Base-by-base conservation (phyloP, 2,888 invertebrate genomes). In the Drosophila borealis region DNA sequence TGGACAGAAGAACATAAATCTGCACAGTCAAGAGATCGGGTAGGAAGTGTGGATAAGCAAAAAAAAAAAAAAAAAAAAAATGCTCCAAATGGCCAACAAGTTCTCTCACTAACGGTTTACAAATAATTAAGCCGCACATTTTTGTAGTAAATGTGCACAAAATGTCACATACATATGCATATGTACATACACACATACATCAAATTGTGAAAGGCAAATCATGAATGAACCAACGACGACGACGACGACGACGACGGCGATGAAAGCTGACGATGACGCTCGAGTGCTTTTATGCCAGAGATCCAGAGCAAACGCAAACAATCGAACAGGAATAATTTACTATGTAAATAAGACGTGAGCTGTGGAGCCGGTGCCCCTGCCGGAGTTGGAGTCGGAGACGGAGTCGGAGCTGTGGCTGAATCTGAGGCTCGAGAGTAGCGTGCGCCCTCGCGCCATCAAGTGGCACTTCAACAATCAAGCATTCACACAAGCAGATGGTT, bases 281-380 rank as follows among this genome's bases (percentile, higher is more conserved):
- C 77, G 74, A 85, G 87, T 86, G 84, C 68, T 88, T 83, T 83
- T 77, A 79, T 79, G 83, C 85, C 83, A 81, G 73, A 81, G 81
- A 83, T 84, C 82, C 83, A 88, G 88, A 82, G 83, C 83, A 84
- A 84, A 84, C 80, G 83, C 83, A 84, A 84, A 84, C 83, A 84
- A 84, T 84, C 82, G 88, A 88, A 84, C 86, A 88, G 86, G 88
- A 80, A 89, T 89, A 88, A 90, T 89, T 89, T 89, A 90, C 84
- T 86, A 90, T 80, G 79, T 80, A 89, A 89, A 89, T 88, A 89
- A 81, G 67, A 83, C 77, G 81, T 75, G 77, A 77, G 66, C 48
- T 70, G 59, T 49, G 56, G 41, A 46, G 25, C 36, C 21, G 39
- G 14, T 39, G 41, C 21, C 19, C 50, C 11, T 25, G 42, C n/a